Evolutionary conservation across 2,113 vertebrate genomes (phyloP).

Genomic region (Oryzias javanicus): DNA sequence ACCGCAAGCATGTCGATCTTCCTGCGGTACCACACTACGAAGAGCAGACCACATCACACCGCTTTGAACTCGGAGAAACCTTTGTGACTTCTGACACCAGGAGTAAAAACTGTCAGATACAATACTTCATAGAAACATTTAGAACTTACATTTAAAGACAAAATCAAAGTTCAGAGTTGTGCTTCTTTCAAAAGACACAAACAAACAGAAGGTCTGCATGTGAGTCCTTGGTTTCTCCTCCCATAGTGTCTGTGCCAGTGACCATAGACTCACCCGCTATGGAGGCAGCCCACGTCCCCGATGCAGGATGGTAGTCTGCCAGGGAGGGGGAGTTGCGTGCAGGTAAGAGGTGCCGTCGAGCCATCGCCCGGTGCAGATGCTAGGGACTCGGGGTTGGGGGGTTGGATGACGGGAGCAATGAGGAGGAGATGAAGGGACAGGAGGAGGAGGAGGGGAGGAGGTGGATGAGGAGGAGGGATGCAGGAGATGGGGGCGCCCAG

Average conservation of each 20-base stretch:
- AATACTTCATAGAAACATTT: too few relatives aligned
- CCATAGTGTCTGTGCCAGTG: constrained; percentile 59
- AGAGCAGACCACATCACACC: constrained; percentile 6
- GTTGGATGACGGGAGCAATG: constrained; percentile 22
- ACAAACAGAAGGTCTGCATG: neutral
- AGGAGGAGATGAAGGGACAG: constrained; percentile 17
- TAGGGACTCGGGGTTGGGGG: constrained; percentile 51
- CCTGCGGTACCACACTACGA: constrained; percentile 85
- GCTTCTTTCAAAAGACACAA: neutral
- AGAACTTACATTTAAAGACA: too few relatives aligned
- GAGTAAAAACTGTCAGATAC: neutral
- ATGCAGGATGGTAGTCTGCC: constrained; percentile 84
- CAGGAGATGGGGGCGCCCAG: constrained; percentile 52
- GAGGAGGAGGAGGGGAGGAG: constrained; percentile 1
- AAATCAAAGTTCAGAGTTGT: too few relatives aligned
- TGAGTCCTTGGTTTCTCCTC: constrained; percentile 63
- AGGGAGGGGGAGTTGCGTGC: constrained; percentile 74
- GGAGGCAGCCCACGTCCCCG: constrained; percentile 70
- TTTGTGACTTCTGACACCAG: too few relatives aligned
- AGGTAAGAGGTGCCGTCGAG: constrained; percentile 77
- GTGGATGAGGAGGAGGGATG: constrained; percentile 7
- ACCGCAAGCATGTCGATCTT: constrained; percentile 82
- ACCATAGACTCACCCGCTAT: constrained; percentile 78
- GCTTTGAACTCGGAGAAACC: too few relatives aligned
- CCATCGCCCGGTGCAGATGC: constrained; percentile 73